Evolutionary conservation across 2,113 vertebrate genomes (phyloP), one percentile per base, ranked within the genome.

Genomic region (Sardina pilchardus): DNA sequence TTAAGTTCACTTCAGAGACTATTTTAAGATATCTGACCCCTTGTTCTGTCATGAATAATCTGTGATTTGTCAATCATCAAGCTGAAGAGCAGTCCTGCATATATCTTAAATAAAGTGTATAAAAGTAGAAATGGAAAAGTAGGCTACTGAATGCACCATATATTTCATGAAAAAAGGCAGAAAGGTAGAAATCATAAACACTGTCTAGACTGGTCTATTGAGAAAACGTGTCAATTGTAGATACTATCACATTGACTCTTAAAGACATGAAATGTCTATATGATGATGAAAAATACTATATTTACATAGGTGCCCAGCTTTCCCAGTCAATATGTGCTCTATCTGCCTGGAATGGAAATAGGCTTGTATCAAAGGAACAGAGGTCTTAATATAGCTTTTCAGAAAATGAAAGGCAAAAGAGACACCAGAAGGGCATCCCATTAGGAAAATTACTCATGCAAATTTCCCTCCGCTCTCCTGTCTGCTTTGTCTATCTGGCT

Each of bases 401-500:
- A 78, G 30, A 42, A 86, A 84, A 63, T 86, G 82, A 82, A 85
- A 86, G 50, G 47, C 75, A 43, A 78, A 21, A 30, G 39, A 59
- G 56, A 85, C 81, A 85, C 85, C 84, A 83, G 67, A 84, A 80
- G 82, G 59, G 50, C 82, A 75, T 16, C 84, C 75, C 71, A 56
- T 85, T 80, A 75, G 75, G 75, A 82, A 84, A 56, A 86, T 86
- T 84, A 81, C 50, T 12, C 82, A 56, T 86, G 85, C 80, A 86
- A 85, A 88, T 85, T 82, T 56, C 56, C 30, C 82, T 24, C 19
- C 48, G 7, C 83, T 71, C 81, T 84, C 80, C 26, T 39, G n/a
- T 53, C 75, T 39, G 78, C 45, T 86, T 43, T 83, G 83, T 81
- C 80, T 82, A 36, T 34, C 4, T 12, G 71, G 30, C 16, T 86